Evolutionary conservation across 2,113 vertebrate genomes (phyloP), one percentile per base, ranked within the genome.

Genomic region (Pygoscelis adeliae): DNA sequence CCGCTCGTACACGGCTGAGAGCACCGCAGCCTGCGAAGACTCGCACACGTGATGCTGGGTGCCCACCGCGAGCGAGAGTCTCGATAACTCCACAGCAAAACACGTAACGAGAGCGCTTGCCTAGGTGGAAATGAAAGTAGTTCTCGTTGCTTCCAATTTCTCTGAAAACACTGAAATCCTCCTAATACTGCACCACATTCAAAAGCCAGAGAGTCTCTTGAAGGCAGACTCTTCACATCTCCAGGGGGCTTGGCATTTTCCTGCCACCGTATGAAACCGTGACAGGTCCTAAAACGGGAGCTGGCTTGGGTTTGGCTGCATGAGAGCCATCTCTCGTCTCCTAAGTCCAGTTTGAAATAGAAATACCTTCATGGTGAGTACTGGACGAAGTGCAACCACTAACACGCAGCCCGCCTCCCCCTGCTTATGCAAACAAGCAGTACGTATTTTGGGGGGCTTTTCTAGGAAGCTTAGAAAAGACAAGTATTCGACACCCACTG

Each of bases 321-420:
- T 17, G 7, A 13, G 6, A 84, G 23, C 17, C 25, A 8, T 61
- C 34, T 32, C n/a, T 73, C 4, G 0, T 26, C 65, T 44, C 27
- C 3, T 26, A 70, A 88, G 23, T 34, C 59, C 32, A 25, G 32
- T 18, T 59, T 70, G 82, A 88, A 90, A 83, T 4, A 73, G 38
- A 94, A 91, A 70, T 40, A 56, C 1, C 21, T 34, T 19, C 14
- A 13, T 3, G 32, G 53, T 29, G 34, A 69, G 8, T 14, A 49
- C 30, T 76, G 42, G 52, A 91, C 81, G 30, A 70, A 13, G 6
- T 5, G 13, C 30, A 50, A 20, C 18, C 17, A 26, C 53, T 23
- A 29, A 55, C 8, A 27, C 23, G 49, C 2, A 53, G 46, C 25
- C 11, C 0, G 0, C 30, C n/a, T 63, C 17, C 20, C 30, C 12